Conservation (phyloP, 1,140 invertebrate species). For the Caenorhabditis elegans region DNA sequence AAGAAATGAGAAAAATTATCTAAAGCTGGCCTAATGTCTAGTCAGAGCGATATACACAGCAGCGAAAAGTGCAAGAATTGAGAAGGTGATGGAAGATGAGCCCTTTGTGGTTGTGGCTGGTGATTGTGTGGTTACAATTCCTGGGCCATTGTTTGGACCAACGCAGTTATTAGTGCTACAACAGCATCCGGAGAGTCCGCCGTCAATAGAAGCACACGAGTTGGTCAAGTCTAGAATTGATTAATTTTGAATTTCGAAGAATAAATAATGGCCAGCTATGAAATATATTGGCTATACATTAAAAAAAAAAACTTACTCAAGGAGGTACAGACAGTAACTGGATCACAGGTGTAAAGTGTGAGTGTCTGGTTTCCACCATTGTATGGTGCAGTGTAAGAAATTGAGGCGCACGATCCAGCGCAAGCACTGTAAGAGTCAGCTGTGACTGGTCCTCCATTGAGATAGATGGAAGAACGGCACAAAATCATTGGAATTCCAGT, state of each 20-base stretch:
- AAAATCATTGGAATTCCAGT: not conserved
- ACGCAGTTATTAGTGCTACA: conserved; percentile 1
- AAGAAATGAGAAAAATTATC: not conserved
- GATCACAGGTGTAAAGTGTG: conserved; percentile 39
- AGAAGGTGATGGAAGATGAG: conserved; percentile 15
- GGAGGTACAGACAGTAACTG: not conserved
- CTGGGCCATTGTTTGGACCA: not conserved
- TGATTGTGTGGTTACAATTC: no score
- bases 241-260: no score
- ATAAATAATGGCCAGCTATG: not conserved
- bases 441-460: not conserved
- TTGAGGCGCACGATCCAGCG: conserved; percentile 31
- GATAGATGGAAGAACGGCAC: conserved; percentile 30
- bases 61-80: conserved; percentile 15
- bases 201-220: not conserved
- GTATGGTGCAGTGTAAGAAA: conserved; percentile 16
- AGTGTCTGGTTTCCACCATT: not conserved
- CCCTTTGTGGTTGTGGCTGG: not conserved
- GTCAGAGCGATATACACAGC: conserved; percentile 24
- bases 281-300: no score
- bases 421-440: conserved; percentile 10
- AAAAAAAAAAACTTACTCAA: conserved; percentile 1
- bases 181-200: conserved; percentile 7
- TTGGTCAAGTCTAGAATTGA: not conserved
- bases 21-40: conserved; percentile 1